Evolutionary conservation across 2,113 vertebrate genomes (phyloP).

Genomic region (Theristicus caerulescens): DNA sequence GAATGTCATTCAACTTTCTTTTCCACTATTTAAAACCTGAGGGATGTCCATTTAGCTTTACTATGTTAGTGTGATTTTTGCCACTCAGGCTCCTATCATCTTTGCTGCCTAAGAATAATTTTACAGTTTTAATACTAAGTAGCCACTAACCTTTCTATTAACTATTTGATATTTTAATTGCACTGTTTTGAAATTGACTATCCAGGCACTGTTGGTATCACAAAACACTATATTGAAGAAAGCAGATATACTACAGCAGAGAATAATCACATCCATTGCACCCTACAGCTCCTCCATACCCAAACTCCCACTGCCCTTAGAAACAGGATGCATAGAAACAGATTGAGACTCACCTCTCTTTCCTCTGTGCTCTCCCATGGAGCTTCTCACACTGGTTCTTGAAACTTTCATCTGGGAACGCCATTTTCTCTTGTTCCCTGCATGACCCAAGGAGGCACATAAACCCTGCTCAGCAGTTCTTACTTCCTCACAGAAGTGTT

Average conservation of each 20-base stretch:
- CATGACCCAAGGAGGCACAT: not conserved
- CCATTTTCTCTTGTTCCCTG: not conserved
- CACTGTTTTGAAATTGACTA: not conserved
- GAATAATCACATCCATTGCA: not conserved
- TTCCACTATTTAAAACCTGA: not conserved
- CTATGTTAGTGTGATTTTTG: not conserved
- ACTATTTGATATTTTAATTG: not conserved
- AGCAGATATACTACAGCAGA: not conserved
- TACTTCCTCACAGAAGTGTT: not conserved
- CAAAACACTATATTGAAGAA: not conserved
- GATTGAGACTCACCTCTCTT: not conserved
- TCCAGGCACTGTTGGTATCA: not conserved
- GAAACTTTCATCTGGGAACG: not conserved
- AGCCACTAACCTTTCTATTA: not conserved
- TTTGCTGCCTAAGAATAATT: not conserved
- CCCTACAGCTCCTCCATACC: not conserved
- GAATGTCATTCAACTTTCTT: not conserved
- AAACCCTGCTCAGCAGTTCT: not conserved
- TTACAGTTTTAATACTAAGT: not conserved
- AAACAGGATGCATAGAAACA: not conserved
- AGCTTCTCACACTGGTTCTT: not conserved
- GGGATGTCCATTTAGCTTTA: not conserved
- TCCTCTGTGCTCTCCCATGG: not conserved
- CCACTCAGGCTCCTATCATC: not conserved
- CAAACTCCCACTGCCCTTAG: not conserved